Evolutionary conservation across 2,113 vertebrate genomes (phyloP), one percentile per base, ranked within the genome.

Genomic region (Zonotrichia leucophrys): DNA sequence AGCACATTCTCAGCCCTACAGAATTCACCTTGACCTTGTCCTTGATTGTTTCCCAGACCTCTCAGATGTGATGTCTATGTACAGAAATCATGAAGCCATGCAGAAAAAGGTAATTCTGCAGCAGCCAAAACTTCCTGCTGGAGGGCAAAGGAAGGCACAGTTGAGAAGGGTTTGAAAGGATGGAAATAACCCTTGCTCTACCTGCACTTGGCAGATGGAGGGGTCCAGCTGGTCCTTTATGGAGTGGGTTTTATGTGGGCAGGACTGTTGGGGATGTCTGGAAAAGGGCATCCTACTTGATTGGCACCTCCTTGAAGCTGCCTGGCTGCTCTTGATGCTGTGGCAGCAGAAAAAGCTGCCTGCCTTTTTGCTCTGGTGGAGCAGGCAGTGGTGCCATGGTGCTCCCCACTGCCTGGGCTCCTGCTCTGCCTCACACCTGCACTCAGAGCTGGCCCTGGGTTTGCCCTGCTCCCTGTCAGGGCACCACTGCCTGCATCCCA

Each of bases 401-500:
- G 39, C 33, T 64, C 33, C 22, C 8, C 49, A 2, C 15, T 1
- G 1, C 11, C 56, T 50, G 60, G 41, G 37, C 41, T 89, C 4
- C 0, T 56, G 39, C 53, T 68, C 30, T 76, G 53, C 49, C 49
- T 59, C 52, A 39, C 1, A 2, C 15, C 50, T 28, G 37, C 10
- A 1, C 17, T 55, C 49, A 10, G 24, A 59, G 25, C 33, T 44
- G 50, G 31, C 55, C 23, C 18, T 8, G 42, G 42, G 9, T 63
- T 88, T 79, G 73, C 28, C 11, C 44, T 12, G 1, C 39, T 67
- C 55, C 12, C 28, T 27, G 42, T n/a, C 23, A 81, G 59, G 64
- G 59, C 63, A 30, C 18, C 44, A 7, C 69, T 53, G 1, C 16
- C 41, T 0, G 0, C 49, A 56, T n/a, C 33, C 25, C 10, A 0